Evolutionary conservation across 2,888 invertebrate genomes (phyloP).

Genomic region (Hydropsyche betteni): DNA sequence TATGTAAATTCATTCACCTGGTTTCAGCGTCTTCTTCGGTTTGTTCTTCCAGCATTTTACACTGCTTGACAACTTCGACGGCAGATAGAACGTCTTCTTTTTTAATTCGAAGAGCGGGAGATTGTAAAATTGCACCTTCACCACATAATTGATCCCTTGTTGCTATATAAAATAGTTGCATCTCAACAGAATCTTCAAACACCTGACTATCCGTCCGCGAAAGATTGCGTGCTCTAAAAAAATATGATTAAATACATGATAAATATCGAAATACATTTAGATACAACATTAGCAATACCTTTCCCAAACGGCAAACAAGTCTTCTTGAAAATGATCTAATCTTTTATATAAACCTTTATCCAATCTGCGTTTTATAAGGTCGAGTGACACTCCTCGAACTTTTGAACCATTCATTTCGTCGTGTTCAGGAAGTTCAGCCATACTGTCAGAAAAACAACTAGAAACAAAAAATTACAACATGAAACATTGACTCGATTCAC

Average conservation of each 20-base stretch:
- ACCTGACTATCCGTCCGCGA: constrained; percentile 93
- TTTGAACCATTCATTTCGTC: constrained; percentile 74
- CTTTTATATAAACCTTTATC: constrained; percentile 93
- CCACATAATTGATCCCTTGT: constrained; percentile 79
- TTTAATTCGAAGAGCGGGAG: constrained; percentile 87
- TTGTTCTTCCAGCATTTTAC: constrained; percentile 79
- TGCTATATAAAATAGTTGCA: constrained; percentile 90
- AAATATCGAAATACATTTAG: not conserved
- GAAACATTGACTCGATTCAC: too few species aligned
- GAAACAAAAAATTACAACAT: constrained; percentile 13
- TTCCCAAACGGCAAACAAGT: constrained; percentile 93
- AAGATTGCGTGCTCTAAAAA: constrained; percentile 77
- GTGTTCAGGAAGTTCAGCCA: constrained; percentile 92
- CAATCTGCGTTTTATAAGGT: constrained; percentile 90
- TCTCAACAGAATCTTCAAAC: constrained; percentile 94
- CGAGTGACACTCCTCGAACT: constrained; percentile 85
- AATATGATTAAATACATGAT: not conserved
- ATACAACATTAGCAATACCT: constrained; percentile 53
- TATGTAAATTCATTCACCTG: constrained; percentile 55
- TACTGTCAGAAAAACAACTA: constrained; percentile 94
- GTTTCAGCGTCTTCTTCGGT: constrained; percentile 78
- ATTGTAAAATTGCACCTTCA: constrained; percentile 79
- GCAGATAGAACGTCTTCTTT: constrained; percentile 77
- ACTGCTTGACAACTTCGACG: constrained; percentile 78
- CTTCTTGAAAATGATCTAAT: constrained; percentile 95